These are phyloP conservation scores for Oxycera nigricornis DNA, from an alignment of 2,888 invertebrate species.

Conservation along the genomic window DNA sequence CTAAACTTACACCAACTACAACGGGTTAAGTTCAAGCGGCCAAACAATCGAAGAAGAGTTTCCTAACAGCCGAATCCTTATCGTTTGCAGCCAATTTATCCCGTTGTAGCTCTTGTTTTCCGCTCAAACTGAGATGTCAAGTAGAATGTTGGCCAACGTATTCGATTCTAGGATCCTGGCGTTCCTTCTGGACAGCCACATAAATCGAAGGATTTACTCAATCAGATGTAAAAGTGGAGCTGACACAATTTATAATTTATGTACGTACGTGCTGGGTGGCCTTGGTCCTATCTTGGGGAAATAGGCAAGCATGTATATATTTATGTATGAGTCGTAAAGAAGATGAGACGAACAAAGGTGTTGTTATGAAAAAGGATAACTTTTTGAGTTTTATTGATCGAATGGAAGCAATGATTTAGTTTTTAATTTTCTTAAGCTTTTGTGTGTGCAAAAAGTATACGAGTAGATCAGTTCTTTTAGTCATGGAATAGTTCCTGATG, in stretches of 20 bases:
- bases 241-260: conserved; percentile 50
- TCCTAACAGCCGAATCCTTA: too few species aligned
- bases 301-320: neutral
- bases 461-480: too few species aligned
- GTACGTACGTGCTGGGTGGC: conserved; percentile 13
- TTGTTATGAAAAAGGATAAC: neutral
- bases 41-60: too few species aligned
- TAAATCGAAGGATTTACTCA: conserved; percentile 48
- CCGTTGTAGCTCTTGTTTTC: conserved; percentile 58
- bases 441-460: too few species aligned
- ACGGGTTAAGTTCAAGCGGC: neutral
- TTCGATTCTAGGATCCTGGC: conserved; percentile 12
- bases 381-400: neutral
- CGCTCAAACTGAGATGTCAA: conserved; percentile 61
- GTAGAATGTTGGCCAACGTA: conserved; percentile 48
- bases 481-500: too few species aligned
- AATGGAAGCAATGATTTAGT: neutral
- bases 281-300: neutral
- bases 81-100: conserved; percentile 44
- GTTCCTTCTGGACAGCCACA: conserved; percentile 35
- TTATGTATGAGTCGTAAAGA: too few species aligned
- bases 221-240: conserved; percentile 50
- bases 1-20: neutral
- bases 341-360: neutral
- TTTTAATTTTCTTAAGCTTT: too few species aligned